phyloP scores from a whole-genome alignment of 2,797 vertebrate genomes.

The Mareca strepera region DNA sequence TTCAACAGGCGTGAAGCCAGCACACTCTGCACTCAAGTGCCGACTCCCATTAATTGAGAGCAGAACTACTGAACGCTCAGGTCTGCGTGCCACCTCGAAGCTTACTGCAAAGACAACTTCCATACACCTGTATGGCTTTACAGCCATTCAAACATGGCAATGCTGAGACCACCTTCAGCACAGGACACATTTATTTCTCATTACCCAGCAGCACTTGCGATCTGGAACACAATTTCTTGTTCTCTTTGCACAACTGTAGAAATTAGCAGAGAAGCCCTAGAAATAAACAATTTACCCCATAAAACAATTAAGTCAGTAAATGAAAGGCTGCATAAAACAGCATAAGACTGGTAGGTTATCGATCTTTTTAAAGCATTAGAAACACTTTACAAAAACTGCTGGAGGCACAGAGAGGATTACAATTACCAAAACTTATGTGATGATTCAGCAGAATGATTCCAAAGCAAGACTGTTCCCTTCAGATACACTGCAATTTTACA shows the following conservation, averaged over 20 bases:
- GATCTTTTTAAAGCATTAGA: neutral
- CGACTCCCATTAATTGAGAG: neutral
- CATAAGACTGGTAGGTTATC: neutral
- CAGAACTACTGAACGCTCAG: neutral
- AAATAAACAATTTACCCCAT: neutral
- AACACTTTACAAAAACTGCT: neutral
- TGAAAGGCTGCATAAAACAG: neutral
- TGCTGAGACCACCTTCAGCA: neutral
- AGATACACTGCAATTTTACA: neutral
- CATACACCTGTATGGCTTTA: neutral
- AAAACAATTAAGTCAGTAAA: neutral
- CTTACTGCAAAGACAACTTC: neutral
- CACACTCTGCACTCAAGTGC: fast-evolving
- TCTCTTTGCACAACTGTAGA: neutral
- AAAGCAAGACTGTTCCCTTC: neutral
- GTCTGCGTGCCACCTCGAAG: neutral
- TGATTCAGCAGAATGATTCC: neutral
- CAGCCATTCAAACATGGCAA: neutral
- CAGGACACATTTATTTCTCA: neutral
- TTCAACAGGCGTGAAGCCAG: neutral
- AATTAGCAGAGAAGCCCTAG: neutral
- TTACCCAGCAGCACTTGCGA: neutral
- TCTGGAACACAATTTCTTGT: neutral
- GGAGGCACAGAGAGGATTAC: neutral
- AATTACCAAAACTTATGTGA: neutral